Percentiles rank a stretch among this genome's conserved stretches.
Conservation (phyloP, 2,888 invertebrate genomes). For the Drosophila setosimentum region DNA sequence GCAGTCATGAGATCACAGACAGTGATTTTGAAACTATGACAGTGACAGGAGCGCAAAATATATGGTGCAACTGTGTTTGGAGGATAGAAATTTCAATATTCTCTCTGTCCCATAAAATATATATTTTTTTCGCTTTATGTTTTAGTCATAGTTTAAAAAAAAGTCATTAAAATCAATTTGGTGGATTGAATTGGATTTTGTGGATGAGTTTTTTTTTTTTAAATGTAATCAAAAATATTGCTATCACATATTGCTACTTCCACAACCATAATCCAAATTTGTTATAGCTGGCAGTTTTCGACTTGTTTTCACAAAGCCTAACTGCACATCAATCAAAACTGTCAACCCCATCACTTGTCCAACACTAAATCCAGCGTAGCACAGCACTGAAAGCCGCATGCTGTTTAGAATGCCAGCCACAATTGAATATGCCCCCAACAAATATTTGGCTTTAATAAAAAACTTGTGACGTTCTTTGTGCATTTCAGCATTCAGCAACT, state of each 20-base stretch:
- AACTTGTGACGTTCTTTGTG: conserved; percentile 22
- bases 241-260: background rate
- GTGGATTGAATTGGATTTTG: no score
- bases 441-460: conserved; percentile 62
- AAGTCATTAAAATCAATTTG: background rate
- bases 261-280: background rate
- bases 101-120: background rate
- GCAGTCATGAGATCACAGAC: background rate
- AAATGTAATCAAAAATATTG: background rate
- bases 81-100: background rate
- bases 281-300: background rate
- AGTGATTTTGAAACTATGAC: background rate
- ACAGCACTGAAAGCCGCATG: background rate
- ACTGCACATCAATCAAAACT: conserved; percentile 23
- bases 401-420: conserved; percentile 7
- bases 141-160: background rate
- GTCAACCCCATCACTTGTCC: conserved; percentile 11
- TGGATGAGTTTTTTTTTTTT: no score
- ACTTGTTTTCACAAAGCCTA: background rate
- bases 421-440: conserved; percentile 28
- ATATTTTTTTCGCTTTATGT: background rate
- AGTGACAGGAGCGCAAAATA: background rate
- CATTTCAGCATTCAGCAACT: conserved; percentile 50
- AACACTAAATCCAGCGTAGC: conserved; percentile 7
- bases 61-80: background rate